Evolutionary conservation across 2,888 invertebrate genomes (phyloP).

Genomic region (Drosophila neutralis): DNA sequence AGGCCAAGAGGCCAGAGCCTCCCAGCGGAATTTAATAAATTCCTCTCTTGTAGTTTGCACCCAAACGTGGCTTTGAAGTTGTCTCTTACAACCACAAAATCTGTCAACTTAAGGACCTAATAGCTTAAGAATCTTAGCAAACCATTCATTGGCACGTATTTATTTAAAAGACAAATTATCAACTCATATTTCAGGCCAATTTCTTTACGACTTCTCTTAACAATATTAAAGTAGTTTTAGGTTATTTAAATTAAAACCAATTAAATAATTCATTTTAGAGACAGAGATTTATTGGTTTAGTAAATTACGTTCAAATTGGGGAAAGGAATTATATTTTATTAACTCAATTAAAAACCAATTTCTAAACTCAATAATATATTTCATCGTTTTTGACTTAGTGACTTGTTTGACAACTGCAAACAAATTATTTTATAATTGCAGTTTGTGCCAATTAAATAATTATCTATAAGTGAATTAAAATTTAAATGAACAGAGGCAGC

Average conservation of each 20-base stretch:
- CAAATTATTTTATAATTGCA: neutral
- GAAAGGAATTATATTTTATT: neutral
- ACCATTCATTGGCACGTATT: conserved; percentile 19
- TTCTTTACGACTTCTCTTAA: neutral
- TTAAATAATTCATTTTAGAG: neutral
- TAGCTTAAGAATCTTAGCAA: conserved; percentile 3
- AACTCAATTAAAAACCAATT: neutral
- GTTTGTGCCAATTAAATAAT: neutral
- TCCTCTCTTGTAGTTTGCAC: conserved; percentile 49
- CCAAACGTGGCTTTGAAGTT: conserved; percentile 65
- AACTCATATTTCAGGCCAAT: neutral
- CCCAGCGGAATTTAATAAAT: conserved; percentile 73
- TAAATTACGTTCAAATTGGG: neutral
- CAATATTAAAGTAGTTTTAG: neutral
- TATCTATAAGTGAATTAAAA: neutral
- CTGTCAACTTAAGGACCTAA: conserved; percentile 9
- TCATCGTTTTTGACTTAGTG: neutral
- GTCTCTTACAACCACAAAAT: conserved; percentile 34
- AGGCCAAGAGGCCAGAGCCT: conserved; percentile 22
- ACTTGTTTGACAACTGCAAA: neutral
- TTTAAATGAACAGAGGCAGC: neutral
- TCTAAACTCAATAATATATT: neutral
- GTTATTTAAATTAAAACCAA: neutral
- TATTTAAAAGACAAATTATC: neutral
- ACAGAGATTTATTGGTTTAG: neutral